Conservation (phyloP, 2,113 vertebrate genomes). For the Nanorana parkeri region DNA sequence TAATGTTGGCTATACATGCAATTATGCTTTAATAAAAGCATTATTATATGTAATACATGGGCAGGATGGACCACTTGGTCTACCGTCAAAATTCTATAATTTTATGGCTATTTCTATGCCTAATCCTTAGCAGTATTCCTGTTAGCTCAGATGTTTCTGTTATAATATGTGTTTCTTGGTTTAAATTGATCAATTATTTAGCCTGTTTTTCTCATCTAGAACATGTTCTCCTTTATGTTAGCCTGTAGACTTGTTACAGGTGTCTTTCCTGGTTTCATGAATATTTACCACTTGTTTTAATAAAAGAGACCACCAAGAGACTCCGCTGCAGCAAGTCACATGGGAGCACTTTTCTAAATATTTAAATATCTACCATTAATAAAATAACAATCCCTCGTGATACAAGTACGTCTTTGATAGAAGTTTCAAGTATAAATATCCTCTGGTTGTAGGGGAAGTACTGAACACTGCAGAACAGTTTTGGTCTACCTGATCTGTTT, state of each 20-base stretch:
- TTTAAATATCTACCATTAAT: constrained; percentile 18
- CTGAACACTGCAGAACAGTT: too few relatives aligned
- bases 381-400: background rate
- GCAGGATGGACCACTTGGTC: too few relatives aligned
- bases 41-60: too few relatives aligned
- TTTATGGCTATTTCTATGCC: too few relatives aligned
- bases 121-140: background rate
- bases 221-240: constrained; percentile 1
- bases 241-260: constrained; percentile 24
- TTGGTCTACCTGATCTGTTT: too few relatives aligned
- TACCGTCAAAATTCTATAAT: too few relatives aligned
- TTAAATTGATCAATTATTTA: background rate
- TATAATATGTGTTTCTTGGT: background rate
- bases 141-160: background rate
- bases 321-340: background rate
- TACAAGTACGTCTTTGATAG: background rate
- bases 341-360: constrained; percentile 19
- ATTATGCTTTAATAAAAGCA: too few relatives aligned
- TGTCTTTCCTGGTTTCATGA: constrained; percentile 31
- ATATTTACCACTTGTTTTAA: constrained; percentile 27
- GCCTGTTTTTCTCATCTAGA: constrained; percentile 4
- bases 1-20: too few relatives aligned
- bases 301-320: constrained; percentile 12
- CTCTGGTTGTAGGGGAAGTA: background rate
- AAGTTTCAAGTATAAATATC: background rate